phyloP scores from a whole-genome alignment of 2,797 vertebrate genomes.

The Petrocephalus schoutedeni region DNA sequence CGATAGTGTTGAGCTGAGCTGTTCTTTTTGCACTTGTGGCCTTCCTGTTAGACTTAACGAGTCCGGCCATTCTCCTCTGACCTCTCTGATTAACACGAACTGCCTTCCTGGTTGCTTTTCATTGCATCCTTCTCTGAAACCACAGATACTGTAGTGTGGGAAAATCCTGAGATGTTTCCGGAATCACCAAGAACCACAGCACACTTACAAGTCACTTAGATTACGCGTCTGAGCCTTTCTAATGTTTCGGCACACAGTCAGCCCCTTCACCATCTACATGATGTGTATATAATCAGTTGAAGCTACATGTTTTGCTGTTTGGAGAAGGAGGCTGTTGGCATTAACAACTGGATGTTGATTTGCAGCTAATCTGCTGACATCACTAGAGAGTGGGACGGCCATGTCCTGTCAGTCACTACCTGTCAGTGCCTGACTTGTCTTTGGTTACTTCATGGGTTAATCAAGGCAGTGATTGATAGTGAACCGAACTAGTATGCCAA shows the following conservation, averaged over 20 bases:
- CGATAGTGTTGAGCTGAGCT: not conserved
- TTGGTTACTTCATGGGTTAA: not conserved
- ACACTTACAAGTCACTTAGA: not conserved
- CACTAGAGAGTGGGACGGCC: not conserved
- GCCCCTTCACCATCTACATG: not conserved
- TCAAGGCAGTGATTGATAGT: not conserved
- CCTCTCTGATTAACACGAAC: not conserved
- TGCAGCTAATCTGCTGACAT: not conserved
- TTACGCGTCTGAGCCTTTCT: not conserved
- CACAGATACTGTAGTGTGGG: not conserved
- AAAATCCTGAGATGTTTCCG: not conserved
- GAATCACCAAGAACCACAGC: not conserved
- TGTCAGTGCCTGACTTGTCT: not conserved
- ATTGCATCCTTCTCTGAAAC: not conserved
- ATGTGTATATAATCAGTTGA: not conserved
- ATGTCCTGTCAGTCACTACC: not conserved
- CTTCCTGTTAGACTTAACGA: not conserved
- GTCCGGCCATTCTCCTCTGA: not conserved
- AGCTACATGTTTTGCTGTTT: not conserved
- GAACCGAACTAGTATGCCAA: not conserved
- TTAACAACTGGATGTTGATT: not conserved
- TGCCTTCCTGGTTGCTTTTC: not conserved
- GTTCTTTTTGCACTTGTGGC: not conserved
- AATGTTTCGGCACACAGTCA: not conserved
- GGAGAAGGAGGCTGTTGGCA: not conserved